Evolutionary conservation across 2,113 vertebrate species (phyloP), one percentile per base, ranked within the genome.

Genomic region (Eolophus roseicapilla): DNA sequence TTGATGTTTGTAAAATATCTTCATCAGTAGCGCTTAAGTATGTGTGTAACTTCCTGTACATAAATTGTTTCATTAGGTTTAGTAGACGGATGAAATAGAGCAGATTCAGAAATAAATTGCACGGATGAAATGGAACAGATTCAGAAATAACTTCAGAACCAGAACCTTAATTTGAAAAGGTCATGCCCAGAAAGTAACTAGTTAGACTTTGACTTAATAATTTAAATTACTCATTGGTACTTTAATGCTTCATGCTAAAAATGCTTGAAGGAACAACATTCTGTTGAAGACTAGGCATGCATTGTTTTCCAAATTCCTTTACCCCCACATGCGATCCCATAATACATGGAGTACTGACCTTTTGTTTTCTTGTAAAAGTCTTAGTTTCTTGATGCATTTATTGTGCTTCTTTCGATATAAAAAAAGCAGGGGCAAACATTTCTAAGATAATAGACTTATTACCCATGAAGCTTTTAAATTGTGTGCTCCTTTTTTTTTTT

Each of bases 281-380:
- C 84, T 92, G 5, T 88, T 82, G 92, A 90, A 95, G 89, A 97
- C 95, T 95, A 96, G 83, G 90, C 94, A 67, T 80, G 74, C 91
- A 95, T 95, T 97, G 96, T 97, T 90, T 93, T 95, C 64, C 29
- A 88, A 29, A 97, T 97, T 97, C 97, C 96, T 92, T 96, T 92
- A 95, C 96, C 97, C 96, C 96, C 92, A 96, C 97, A 9, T 96
- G 65, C 52, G 11, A 13, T 96, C 85, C 86, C 95, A 96, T 95
- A 96, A 94, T 95, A 95, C 92, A 87, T 52, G 68, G 80, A 91
- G 89, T 96, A 86, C 55, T 96, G 96, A 94, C 91, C 94, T 96
- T 96, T 95, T 68, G 83, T 95, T 88, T 86, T 88, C 83, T 87
- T 90, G 35, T 84, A 53, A 77, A 92, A 60, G 46, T 37, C 5